Evolutionary conservation across 1,140 invertebrate genomes (phyloP), one percentile per base, ranked within the genome.

Genomic region (Megalonaias nervosa): DNA sequence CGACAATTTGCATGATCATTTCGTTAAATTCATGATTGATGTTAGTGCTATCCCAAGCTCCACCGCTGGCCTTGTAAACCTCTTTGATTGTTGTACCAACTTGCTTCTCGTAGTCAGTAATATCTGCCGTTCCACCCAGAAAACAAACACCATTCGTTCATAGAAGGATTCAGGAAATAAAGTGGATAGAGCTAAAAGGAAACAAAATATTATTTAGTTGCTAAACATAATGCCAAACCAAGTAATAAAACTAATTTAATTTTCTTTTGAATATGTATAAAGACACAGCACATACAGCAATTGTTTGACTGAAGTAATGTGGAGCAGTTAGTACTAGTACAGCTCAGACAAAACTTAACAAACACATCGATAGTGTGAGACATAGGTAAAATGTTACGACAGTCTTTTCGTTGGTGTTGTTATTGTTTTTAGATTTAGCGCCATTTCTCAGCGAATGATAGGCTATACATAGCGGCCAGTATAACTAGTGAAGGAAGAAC

Each of bases 31-130:
- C 77, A 56, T 79, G 69, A 55, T 78, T 71, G 1, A 80, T 70
- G 26, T 80, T 75, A 15, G 74, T 80, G 21, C 79, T 74, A 15
- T 74, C 79, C 79, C 79, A 80, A 19, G 73, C 79, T 26, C 79
- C 74, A 15, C 79, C 79, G 59, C 74, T 75, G 17, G 79, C 79
- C 38, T 80, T 80, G 61, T 76, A 70, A 5, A 80, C 38, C 38
- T 80, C 79, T 38, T 80, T 76, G 11, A 76, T 59, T 3, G 68
- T 67, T 15, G 65, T 71, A 21, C 68, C 74, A 14, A n/a, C 19
- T 55, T 71, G 61, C 31, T 61, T 55, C 23, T 72, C 17, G 31
- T 80, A 74, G 5, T 76, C 79, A 38, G 79, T 80, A 3, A 76
- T 76, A 59, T 80, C 74, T 60, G 68, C 79, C 2, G 79, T 80